Conservation (phyloP, 2,888 invertebrate species). For the Clepsis dumicolana region DNA sequence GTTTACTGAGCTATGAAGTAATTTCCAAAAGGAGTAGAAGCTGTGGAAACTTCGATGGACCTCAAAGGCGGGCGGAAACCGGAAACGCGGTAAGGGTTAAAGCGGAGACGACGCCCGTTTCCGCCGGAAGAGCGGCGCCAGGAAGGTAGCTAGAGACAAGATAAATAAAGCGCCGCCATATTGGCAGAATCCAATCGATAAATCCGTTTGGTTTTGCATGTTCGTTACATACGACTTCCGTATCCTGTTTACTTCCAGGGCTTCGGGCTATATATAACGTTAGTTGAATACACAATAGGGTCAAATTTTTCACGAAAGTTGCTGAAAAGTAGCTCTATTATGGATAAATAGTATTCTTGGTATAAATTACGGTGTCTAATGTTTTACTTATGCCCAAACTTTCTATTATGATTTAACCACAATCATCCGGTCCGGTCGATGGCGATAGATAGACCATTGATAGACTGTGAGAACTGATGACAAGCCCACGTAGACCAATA, state of each 20-base stretch:
- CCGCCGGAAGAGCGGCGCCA: conserved; percentile 83
- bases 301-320: conserved; percentile 33
- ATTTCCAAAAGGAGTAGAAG: conserved; percentile 56
- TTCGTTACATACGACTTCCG: conserved; percentile 77
- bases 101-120: conserved; percentile 83
- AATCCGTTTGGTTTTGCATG: conserved; percentile 82
- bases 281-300: conserved; percentile 24
- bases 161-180: conserved; percentile 83
- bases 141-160: conserved; percentile 77
- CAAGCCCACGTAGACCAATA: too few species aligned
- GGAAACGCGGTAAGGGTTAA: conserved; percentile 85
- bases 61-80: conserved; percentile 82
- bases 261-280: conserved; percentile 31
- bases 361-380: too few species aligned
- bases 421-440: neutral
- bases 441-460: too few species aligned
- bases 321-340: conserved; percentile 40
- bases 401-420: neutral
- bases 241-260: conserved; percentile 76
- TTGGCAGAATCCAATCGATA: conserved; percentile 81
- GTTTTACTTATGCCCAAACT: too few species aligned
- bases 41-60: conserved; percentile 69
- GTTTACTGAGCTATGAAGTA: conserved; percentile 63
- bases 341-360: conserved; percentile 26
- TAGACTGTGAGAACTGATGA: too few species aligned